phyloP scores from a whole-genome alignment of 2,888 invertebrate species.

The Drosophila parthenogenetica region DNA sequence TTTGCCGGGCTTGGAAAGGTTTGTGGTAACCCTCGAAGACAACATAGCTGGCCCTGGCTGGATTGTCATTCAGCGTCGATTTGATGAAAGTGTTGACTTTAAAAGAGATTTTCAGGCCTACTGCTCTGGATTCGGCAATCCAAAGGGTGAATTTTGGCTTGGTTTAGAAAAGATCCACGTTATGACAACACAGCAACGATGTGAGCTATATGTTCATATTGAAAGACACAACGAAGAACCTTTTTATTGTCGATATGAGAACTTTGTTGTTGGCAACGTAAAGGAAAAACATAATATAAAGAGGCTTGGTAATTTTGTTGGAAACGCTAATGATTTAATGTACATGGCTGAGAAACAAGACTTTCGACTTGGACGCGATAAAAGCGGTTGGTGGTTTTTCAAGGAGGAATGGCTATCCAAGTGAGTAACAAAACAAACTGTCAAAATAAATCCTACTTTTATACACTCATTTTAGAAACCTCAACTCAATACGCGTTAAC shows the following conservation, averaged over 20 bases:
- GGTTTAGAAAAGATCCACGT: slow-evolving; percentile 4
- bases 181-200: background rate
- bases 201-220: background rate
- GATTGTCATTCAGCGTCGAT: background rate
- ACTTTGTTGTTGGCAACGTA: background rate
- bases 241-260: background rate
- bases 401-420: background rate
- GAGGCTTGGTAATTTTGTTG: background rate
- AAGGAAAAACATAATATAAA: background rate
- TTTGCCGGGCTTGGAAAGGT: background rate
- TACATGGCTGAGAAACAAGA: background rate
- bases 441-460: background rate
- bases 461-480: background rate
- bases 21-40: background rate
- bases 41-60: background rate
- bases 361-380: background rate
- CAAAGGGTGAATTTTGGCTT: slow-evolving; percentile 2
- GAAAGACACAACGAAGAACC: background rate
- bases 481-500: background rate
- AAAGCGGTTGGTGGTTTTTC: background rate
- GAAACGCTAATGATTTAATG: background rate
- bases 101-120: background rate
- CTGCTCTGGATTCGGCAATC: background rate
- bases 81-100: background rate
- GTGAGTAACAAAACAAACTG: background rate